Percentiles rank a stretch among this genome's conserved stretches.
phyloP scores from a whole-genome alignment of 2,888 invertebrate genomes.

The Acleris holmiana region DNA sequence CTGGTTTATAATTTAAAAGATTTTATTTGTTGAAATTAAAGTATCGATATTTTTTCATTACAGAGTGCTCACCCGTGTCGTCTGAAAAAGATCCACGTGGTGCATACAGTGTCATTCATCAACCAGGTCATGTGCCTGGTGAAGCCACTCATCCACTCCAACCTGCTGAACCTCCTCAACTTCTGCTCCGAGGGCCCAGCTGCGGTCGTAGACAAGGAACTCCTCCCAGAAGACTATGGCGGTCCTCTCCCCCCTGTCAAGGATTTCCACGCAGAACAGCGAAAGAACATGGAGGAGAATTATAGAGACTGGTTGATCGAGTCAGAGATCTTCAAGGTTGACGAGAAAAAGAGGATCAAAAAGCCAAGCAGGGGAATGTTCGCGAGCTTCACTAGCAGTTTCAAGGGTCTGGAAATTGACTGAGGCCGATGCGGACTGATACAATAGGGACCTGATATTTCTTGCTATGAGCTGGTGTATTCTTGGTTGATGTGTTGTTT shows the following conservation, averaged over 20 bases:
- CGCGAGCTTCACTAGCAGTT: slow-evolving; percentile 77
- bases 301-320: slow-evolving; percentile 87
- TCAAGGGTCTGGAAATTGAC: slow-evolving; percentile 79
- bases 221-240: slow-evolving; percentile 84
- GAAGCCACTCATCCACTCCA: slow-evolving; percentile 86
- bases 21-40: too few relatives aligned
- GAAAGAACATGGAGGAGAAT: slow-evolving; percentile 82
- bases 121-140: slow-evolving; percentile 88
- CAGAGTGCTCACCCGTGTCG: slow-evolving; percentile 88
- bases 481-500: slow-evolving; percentile 17
- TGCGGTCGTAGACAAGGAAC: slow-evolving; percentile 72
- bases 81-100: slow-evolving; percentile 86
- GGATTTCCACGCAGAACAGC: slow-evolving; percentile 82
- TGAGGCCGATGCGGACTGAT: slow-evolving; percentile 49
- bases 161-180: slow-evolving; percentile 85
- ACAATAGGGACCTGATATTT: slow-evolving; percentile 54
- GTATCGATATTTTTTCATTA: slow-evolving; percentile 45
- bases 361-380: slow-evolving; percentile 79
- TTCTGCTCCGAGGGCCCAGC: slow-evolving; percentile 82
- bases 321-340: slow-evolving; percentile 81
- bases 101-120: slow-evolving; percentile 87
- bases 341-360: slow-evolving; percentile 76
- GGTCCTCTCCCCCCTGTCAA: slow-evolving; percentile 82
- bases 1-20: too few relatives aligned
- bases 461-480: slow-evolving; percentile 31